Evolutionary conservation across 1,140 invertebrate genomes (phyloP), one percentile per base, ranked within the genome.

Genomic region (Gonioctena quinquepunctata): DNA sequence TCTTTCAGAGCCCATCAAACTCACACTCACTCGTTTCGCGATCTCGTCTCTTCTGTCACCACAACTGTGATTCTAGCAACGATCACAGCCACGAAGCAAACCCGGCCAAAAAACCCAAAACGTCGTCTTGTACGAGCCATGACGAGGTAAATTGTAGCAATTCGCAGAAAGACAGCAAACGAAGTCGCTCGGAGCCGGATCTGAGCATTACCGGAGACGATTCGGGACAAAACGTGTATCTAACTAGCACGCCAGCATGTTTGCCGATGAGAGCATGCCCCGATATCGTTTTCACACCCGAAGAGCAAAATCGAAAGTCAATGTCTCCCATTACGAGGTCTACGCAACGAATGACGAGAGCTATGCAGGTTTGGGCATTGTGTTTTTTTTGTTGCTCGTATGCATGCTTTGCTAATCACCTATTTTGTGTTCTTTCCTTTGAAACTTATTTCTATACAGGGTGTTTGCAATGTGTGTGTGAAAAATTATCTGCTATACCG

Each of bases 301-400:
- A 89, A 83, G 81, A 83, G 62, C 85, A 87, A 73, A 86, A 88
- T 49, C 85, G 91, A 68, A 90, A 90, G 48, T 93, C 91, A 50
- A 94, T 94, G 92, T 94, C 93, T 6, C 93, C 93, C 1, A 94
- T 95, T 62, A 95, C 93, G 0, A 91, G 92, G 76, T 94, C 93
- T 0, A 90, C 93, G 4, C 92, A 93, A 78, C 90, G 92, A 81
- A 91, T 94, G 89, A 89, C 91, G 2, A 93, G 91, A 82, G 90
- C 92, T 50, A 94, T 95, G 92, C 93, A 94, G 91, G 93, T 94
- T 66, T 25, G 63, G n/a, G 26, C 26, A 16, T 66, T 25, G n/a
- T 18, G 19, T 54, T 26, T 6, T 23, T n/a, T 60, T 26, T 60
- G 0, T 8, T 27, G 8, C 4, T 21, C 18, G 4, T 54, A 21